phyloP scores from a whole-genome alignment of 2,888 invertebrate species.

The Cantharis nigra region DNA sequence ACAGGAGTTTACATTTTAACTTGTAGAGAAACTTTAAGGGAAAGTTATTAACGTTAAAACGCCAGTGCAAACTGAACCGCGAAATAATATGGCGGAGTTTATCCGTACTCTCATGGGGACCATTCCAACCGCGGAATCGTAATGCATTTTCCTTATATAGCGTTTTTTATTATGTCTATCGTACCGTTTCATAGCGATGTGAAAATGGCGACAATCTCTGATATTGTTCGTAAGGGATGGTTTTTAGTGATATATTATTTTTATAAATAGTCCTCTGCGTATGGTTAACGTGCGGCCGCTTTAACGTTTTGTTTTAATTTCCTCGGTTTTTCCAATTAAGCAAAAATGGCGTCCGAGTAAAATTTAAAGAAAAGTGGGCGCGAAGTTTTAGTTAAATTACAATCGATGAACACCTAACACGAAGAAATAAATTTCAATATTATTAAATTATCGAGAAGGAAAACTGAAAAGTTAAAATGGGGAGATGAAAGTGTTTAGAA shows the following conservation, averaged over 20 bases:
- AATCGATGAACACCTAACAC: slow-evolving; percentile 1
- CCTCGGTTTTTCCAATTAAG: neutral
- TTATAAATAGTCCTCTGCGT: slow-evolving; percentile 26
- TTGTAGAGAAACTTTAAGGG: slow-evolving; percentile 35
- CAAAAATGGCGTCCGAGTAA: neutral
- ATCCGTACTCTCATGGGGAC: slow-evolving; percentile 49
- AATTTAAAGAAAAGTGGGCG: neutral
- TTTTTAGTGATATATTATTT: slow-evolving; percentile 39
- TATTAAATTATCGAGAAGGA: neutral
- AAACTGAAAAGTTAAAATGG: neutral
- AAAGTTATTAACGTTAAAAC: slow-evolving; percentile 53
- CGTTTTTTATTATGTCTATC: slow-evolving; percentile 57
- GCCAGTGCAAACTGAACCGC: slow-evolving; percentile 43
- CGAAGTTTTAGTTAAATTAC: neutral
- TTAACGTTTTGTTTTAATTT: neutral
- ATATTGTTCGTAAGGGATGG: slow-evolving; percentile 52
- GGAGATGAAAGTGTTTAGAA: slow-evolving; percentile 13
- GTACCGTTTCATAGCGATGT: slow-evolving; percentile 47
- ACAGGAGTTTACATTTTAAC: slow-evolving; percentile 42
- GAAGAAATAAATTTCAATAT: neutral
- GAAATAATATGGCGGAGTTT: slow-evolving; percentile 54
- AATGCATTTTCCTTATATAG: slow-evolving; percentile 59
- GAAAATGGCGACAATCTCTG: slow-evolving; percentile 55
- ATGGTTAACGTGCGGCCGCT: neutral
- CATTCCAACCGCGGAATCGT: slow-evolving; percentile 55